phyloP scores from a whole-genome alignment of 2,888 invertebrate species.

The Girardia tigrina region DNA sequence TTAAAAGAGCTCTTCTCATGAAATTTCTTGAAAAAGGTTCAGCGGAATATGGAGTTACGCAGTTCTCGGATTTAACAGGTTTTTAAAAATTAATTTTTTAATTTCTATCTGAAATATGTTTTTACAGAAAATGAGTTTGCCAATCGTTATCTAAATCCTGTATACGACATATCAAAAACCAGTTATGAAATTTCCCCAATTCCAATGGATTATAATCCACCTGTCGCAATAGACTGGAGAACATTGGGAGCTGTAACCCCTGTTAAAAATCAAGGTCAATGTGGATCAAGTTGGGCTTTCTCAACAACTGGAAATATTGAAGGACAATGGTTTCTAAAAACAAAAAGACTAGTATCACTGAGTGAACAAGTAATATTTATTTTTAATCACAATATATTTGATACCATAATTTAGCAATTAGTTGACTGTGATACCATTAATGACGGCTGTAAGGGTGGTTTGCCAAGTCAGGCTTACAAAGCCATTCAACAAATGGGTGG shows the following conservation, averaged over 20 bases:
- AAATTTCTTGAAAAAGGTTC: background rate
- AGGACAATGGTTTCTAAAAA: constrained; percentile 73
- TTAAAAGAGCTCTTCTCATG: background rate
- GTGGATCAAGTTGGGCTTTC: constrained; percentile 66
- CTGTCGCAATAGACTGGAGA: constrained; percentile 73
- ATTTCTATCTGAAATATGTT: background rate
- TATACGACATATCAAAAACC: background rate
- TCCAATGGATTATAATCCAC: constrained; percentile 50
- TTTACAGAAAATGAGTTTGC: background rate
- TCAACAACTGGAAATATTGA: constrained; percentile 91
- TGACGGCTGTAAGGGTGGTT: constrained; percentile 69
- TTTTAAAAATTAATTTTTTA: background rate
- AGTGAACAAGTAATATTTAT: constrained; percentile 73
- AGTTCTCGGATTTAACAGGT: background rate
- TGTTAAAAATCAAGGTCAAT: constrained; percentile 67
- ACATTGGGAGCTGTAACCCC: constrained; percentile 64
- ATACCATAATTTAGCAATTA: constrained; percentile 49
- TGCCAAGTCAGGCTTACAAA: constrained; percentile 73
- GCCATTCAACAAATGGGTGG: constrained; percentile 66
- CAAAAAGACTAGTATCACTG: constrained; percentile 64
- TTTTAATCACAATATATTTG: too few species aligned
- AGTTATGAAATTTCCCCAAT: background rate
- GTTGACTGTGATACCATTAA: constrained; percentile 86
- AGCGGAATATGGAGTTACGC: background rate
- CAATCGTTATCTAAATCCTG: background rate